Evolutionary conservation across 2,797 vertebrate species (phyloP), one percentile per base, ranked within the genome.

Genomic region (Apogon talboti): DNA sequence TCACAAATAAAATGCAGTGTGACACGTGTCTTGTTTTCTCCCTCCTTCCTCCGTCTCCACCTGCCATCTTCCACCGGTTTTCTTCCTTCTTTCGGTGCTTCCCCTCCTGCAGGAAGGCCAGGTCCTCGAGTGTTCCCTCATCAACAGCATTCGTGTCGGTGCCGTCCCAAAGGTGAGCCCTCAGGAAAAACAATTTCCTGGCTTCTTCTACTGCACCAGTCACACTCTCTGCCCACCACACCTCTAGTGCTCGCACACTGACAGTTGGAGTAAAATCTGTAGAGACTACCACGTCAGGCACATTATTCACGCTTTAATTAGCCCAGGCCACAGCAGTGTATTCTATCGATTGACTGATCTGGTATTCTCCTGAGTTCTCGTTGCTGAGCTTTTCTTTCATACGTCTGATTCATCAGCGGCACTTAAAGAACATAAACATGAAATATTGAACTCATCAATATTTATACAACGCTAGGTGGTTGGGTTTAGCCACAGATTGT

Each of bases 71-170:
- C 45, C 14, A 28, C 45, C 46, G 40, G 48, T 28, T 48, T 59
- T 46, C 8, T 45, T 0, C 37, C 15, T 55, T 70, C 4, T 72
- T 68, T 60, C 37, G 53, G 0, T 71, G 41, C 15, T 11, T 58
- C 43, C 43, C 66, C 81, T 90, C 65, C 71, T 35, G 28, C 89
- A 99, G 98, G 98, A 99, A 90, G 98, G 98, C 61, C 97, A 99
- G 83, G 95, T 99, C 43, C 92, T 99, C 15, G 98, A 99, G 91
- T 99, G 97, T 74, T 99, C 96, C 51, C 94, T 99, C 76, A 97
- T 99, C 94, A 99, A 99, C 95, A 99, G 97, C 55, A 95, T 99
- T 72, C 96, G 98, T 2, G 91, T 92, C 43, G 96, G 95, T 78
- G 88, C 94, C 24, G 87, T 95, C 71, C 96, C 96, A 66, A 99